Evolutionary conservation across 1,140 invertebrate genomes (phyloP), one percentile per base, ranked within the genome.

Genomic region (Chironomus tepperi): DNA sequence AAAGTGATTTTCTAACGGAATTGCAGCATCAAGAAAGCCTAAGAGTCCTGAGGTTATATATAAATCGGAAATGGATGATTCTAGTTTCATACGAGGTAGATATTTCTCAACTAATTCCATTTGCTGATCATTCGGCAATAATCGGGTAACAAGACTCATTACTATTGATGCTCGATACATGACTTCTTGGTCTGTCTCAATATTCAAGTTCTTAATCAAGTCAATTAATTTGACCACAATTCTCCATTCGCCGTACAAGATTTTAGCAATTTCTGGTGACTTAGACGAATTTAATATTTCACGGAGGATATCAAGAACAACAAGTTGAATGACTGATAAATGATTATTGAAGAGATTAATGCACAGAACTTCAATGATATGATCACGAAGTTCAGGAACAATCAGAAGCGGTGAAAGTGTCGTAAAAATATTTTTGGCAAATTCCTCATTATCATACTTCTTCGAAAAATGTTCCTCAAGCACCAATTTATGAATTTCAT

Each of bases 1-100:
- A 19, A 82, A 81, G 57, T 82, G 80, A 75, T 80, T 79, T 43
- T 82, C 80, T 19, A 82, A 72, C 12, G 75, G 75, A 10, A 82
- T 79, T 43, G 79, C 78, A 64, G 81, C 77, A 73, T 82, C 79
- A 19, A 82, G 57, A 73, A 77, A 80, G 7, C 79, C 78, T 10
- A 82, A 64, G 5, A 82, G 73, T 0, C 81, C 81, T 73, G 80
- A 80, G 9, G 80, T 78, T 43, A 82, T 73, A 74, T 78, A 82
- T 57, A 82, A 75, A 76, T 82, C 78, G 1, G 79, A 47, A 19
- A 70, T 19, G 0, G 76, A 76, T 8, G 75, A 21, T 67, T 80
- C 75, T 7, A 82, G 73, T 67, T 82, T 77, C 34, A 82, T 73
- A 5, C 73, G 76, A 0, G 79, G 77, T 43, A 82, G 42, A 76